Percentiles rank a stretch among this genome's conserved stretches.
Evolutionary conservation across 2,797 vertebrate species (phyloP).

Genomic region (Rhinoraja longicauda): DNA sequence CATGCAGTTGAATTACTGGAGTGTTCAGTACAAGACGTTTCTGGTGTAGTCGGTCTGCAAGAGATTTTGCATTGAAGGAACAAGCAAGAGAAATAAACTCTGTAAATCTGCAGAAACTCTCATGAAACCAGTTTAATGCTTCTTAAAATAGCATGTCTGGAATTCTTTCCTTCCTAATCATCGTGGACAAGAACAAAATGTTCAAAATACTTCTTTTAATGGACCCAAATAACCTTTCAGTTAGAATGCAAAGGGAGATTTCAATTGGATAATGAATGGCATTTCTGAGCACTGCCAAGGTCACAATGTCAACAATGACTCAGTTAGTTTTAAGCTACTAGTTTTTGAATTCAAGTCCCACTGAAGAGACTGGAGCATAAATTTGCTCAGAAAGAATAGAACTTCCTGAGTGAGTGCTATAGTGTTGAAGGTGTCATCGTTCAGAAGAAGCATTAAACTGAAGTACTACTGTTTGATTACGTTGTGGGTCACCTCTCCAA

Average conservation of each 20-base stretch:
- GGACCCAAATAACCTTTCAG: background rate
- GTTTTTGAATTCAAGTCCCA: too few relatives aligned
- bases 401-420: too few relatives aligned
- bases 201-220: background rate
- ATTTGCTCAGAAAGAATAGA: too few relatives aligned
- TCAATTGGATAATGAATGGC: background rate
- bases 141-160: background rate
- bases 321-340: too few relatives aligned
- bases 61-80: background rate
- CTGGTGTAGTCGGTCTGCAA: background rate
- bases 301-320: background rate
- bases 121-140: background rate
- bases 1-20: background rate
- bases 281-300: background rate
- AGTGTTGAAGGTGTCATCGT: too few relatives aligned
- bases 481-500: too few relatives aligned
- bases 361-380: too few relatives aligned
- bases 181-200: background rate
- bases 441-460: too few relatives aligned
- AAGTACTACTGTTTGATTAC: too few relatives aligned
- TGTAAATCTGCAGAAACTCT: background rate
- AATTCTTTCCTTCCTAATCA: background rate
- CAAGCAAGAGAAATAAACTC: background rate
- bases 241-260: background rate
- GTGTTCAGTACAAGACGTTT: slow-evolving; percentile 15